Base-by-base conservation (phyloP, 2,797 vertebrate species). In the Apogon talboti region DNA sequence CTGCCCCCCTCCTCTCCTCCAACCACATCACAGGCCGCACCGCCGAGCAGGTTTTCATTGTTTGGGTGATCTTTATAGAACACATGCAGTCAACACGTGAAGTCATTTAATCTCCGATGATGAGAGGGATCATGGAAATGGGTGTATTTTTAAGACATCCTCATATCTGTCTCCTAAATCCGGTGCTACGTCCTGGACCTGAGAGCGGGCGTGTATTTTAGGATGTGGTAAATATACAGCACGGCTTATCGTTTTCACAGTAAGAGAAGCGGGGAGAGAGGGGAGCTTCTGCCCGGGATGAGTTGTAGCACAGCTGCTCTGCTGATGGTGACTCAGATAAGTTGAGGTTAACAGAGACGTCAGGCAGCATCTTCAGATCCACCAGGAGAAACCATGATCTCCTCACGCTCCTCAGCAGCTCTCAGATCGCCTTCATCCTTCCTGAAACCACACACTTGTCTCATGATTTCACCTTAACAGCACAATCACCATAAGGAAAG, bases 181-280 rank as follows among this genome's bases (percentile, higher is more conserved):
- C 16, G 2, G 72, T 48, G 58, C 75, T 68, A 37, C 70, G 18
- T 76, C 79, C 72, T 65, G 76, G 75, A 83, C 78, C 59, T 18
- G 52, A 71, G 60, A 70, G 79, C 75, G 4, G 35, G 71, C 51
- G 55, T 60, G 70, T 93, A 92, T 93, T 93, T 93, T 91, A 69
- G 50, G 91, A 85, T 75, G 81, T 43, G 82, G 66, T 87, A 88
- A 88, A 85, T 82, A 90, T 89, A 90, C 54, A 71, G 50, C 63
- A 66, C 55, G 75, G 82, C 84, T 83, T 81, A 89, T 90, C 85
- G 19, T 66, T 86, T 87, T 75, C 76, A 66, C 72, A 57, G 80
- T 60, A 67, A 79, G 66, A 71, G 66, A 72, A 58, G 64, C 61
- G 46, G 74, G 46, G 74, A 30, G 66, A 30, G 33, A 35, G 33